A percentile compares a stretch with the other conserved stretches of the same genome.
Conservation (phyloP, 1,140 invertebrate species). For the Glossosoma conforme region DNA sequence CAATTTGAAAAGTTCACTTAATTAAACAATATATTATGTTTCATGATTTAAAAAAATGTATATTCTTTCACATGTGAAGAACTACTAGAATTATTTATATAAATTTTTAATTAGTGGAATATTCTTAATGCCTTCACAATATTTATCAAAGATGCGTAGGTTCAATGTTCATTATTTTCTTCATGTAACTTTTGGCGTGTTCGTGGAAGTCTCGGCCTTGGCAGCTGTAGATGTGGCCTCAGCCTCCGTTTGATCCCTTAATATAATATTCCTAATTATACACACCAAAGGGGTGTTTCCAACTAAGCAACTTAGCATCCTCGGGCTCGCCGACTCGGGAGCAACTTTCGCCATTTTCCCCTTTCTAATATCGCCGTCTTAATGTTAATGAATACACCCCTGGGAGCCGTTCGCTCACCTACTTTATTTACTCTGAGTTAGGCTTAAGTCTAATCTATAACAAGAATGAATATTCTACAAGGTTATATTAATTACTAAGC, state of each 20-base stretch:
- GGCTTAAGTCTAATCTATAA: slow-evolving; percentile 26
- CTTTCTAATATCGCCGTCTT: slow-evolving; percentile 28
- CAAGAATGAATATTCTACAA: slow-evolving; percentile 21
- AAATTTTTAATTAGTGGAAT: too few species aligned
- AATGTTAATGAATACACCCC: slow-evolving; percentile 30
- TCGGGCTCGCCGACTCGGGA: slow-evolving; percentile 2
- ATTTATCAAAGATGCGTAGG: too few species aligned
- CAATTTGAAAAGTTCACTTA: too few species aligned
- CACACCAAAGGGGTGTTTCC: slow-evolving; percentile 12
- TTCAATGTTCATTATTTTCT: too few species aligned
- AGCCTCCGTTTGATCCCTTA: slow-evolving; percentile 18
- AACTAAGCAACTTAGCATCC: slow-evolving; percentile 19
- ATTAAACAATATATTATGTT: too few species aligned
- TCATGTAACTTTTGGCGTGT: too few species aligned
- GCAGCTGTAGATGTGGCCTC: background rate
- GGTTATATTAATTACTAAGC: background rate
- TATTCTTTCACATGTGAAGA: too few species aligned
- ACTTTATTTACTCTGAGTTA: slow-evolving; percentile 25
- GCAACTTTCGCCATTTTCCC: slow-evolving; percentile 25
- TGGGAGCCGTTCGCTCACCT: slow-evolving; percentile 24
- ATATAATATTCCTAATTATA: slow-evolving; percentile 31
- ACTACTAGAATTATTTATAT: too few species aligned
- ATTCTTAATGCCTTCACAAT: too few species aligned
- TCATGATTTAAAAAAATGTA: too few species aligned
- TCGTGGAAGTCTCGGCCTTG: too few species aligned